Evolutionary conservation across 30 jellyfish, hydroid and myxozoan species (phyloP), one percentile per base, ranked within the genome.

Genomic region (Morbakka virulenta): DNA sequence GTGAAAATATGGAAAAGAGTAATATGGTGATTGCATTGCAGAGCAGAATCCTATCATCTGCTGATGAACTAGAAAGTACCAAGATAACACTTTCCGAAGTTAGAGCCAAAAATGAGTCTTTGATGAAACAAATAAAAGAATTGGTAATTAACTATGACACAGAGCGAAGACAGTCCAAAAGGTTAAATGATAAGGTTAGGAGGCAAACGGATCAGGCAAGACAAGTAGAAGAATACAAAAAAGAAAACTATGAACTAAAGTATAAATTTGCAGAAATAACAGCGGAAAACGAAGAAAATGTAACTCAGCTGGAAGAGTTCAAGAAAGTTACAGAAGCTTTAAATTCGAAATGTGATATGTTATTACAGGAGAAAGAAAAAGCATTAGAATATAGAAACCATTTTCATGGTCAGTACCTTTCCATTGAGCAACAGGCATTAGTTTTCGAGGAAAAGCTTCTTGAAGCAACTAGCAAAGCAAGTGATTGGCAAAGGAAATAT

Each of bases 251-350:
- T 63, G 85, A 85, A 61, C 66, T 85, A 62, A 84, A 84, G 72
- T 79, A 83, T 61, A 65, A 80, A 33, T 76, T 91, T 31, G 64
- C 94, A 35, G 88, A 91, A 52, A 76, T 85, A 76, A 69, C 27
- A 28, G 96, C 84, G 14, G 87, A 83, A 47, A 62, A 83, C 24
- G 98, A 91, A 26, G 96, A 67, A 23, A 91, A 95, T 2, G 62
- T 62, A 14, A 85, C 77, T 2, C 85, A 85, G 64, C 48, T 83
- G 14, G 72, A 91, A 48, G 96, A 91, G 24, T 91, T 84, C 48
- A 86, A 86, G 2, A 91, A 85, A 21, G 96, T 91, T 9, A 85
- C 94, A 35, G 91, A 82, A 50, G 98, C 96, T 14, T 69, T 91
- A 49, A 91, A 80, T 62, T 88, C 81, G 3, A 80, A 83, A 32